phyloP scores from a whole-genome alignment of 2,888 invertebrate genomes.

The Schrankia costaestrigalis region DNA sequence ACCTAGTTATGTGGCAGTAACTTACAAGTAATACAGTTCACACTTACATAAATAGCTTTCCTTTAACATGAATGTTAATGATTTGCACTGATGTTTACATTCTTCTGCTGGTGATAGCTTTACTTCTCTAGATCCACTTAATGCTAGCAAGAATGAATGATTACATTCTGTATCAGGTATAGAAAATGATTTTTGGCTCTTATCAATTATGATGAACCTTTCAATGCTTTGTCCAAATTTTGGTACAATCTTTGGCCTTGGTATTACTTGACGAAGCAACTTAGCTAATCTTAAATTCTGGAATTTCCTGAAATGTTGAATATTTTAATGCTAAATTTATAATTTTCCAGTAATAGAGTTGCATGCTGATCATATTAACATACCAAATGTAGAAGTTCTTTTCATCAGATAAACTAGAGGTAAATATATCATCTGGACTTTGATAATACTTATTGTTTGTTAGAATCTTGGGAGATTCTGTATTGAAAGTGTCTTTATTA shows the following conservation, averaged over 20 bases:
- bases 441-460: constrained; percentile 55
- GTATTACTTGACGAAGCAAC: constrained; percentile 85
- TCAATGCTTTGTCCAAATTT: constrained; percentile 89
- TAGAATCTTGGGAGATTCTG: constrained; percentile 82
- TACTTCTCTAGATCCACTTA: constrained; percentile 86
- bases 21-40: no score
- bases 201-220: constrained; percentile 88
- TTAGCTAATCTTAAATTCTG: constrained; percentile 88
- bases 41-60: constrained; percentile 88
- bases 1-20: no score
- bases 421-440: constrained; percentile 62
- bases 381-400: constrained; percentile 61
- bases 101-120: constrained; percentile 88
- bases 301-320: constrained; percentile 82
- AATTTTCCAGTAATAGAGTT: no score
- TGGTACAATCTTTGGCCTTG: constrained; percentile 85
- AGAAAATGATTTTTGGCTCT: constrained; percentile 82
- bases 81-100: constrained; percentile 86
- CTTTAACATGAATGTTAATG: constrained; percentile 85
- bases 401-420: constrained; percentile 32
- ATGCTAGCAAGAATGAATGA: constrained; percentile 87
- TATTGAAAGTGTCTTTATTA: constrained; percentile 81
- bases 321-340: no score
- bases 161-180: constrained; percentile 92
- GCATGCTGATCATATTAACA: not conserved